phyloP scores from a whole-genome alignment of 2,888 invertebrate species.

The Tineola bisselliella region DNA sequence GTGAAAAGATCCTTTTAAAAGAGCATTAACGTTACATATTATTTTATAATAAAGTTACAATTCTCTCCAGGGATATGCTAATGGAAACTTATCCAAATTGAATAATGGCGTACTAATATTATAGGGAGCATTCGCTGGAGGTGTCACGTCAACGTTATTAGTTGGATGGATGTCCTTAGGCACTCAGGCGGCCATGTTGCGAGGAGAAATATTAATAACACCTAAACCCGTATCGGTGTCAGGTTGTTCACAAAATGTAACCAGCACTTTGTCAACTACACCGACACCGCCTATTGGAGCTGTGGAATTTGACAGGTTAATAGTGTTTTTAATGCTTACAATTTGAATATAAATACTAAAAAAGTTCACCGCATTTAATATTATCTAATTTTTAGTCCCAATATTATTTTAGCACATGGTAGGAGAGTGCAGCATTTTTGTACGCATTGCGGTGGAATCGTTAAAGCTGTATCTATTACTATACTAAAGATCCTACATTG shows the following conservation, averaged over 20 bases:
- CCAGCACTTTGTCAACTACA: constrained; percentile 22
- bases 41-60: neutral
- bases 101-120: neutral
- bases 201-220: constrained; percentile 67
- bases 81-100: too few relatives aligned
- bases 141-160: constrained; percentile 67
- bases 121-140: constrained; percentile 74
- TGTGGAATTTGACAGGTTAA: constrained; percentile 42
- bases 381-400: neutral
- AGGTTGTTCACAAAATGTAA: constrained; percentile 54
- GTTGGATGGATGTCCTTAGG: constrained; percentile 77
- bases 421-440: neutral
- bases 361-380: too few relatives aligned
- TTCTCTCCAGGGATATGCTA: too few relatives aligned
- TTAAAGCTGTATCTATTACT: neutral
- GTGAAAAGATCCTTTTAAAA: too few relatives aligned
- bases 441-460: neutral
- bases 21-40: too few relatives aligned
- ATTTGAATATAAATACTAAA: neutral
- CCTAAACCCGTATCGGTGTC: constrained; percentile 71
- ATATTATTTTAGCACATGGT: neutral
- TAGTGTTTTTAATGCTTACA: neutral
- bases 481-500: neutral
- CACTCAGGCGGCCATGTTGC: constrained; percentile 73
- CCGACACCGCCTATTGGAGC: constrained; percentile 19